phyloP scores from a whole-genome alignment of 2,888 invertebrate genomes.

The Helleia helle region DNA sequence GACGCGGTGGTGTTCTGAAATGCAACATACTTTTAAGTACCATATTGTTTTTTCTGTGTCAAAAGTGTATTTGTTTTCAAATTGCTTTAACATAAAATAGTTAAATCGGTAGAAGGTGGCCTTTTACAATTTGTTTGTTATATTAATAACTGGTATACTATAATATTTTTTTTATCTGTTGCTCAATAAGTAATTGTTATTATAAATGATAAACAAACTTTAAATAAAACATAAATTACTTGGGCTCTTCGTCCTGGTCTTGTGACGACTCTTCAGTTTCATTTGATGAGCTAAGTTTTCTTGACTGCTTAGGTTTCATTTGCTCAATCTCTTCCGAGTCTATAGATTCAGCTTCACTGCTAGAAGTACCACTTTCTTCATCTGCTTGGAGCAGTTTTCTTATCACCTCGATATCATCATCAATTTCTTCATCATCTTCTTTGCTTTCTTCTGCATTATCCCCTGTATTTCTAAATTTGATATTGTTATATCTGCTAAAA shows the following conservation, averaged over 20 bases:
- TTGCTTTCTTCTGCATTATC: slow-evolving; percentile 26
- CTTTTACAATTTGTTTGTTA: no score
- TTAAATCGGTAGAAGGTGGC: no score
- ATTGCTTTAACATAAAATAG: no score
- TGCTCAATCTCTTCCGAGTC: slow-evolving; percentile 31
- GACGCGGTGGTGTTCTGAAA: slow-evolving; percentile 13
- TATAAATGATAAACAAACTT: no score
- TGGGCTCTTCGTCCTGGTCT: slow-evolving; percentile 17
- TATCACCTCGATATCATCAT: slow-evolving; percentile 57
- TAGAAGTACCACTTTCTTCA: slow-evolving; percentile 33
- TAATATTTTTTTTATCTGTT: no score
- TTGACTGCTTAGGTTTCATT: slow-evolving; percentile 39
- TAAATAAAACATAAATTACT: slow-evolving; percentile 19
- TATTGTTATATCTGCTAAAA: background rate
- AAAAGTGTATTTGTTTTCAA: no score
- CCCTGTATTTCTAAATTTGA: slow-evolving; percentile 23
- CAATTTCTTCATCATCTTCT: slow-evolving; percentile 28
- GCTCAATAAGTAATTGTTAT: no score
- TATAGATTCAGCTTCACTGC: slow-evolving; percentile 46
- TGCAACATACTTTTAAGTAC: background rate
- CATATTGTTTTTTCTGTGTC: background rate
- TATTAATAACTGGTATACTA: background rate
- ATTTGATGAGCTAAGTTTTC: slow-evolving; percentile 27
- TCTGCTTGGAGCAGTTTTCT: slow-evolving; percentile 55
- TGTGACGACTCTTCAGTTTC: slow-evolving; percentile 18